Conservation (phyloP, 2,888 invertebrate genomes). For the Andrena flavipes region DNA sequence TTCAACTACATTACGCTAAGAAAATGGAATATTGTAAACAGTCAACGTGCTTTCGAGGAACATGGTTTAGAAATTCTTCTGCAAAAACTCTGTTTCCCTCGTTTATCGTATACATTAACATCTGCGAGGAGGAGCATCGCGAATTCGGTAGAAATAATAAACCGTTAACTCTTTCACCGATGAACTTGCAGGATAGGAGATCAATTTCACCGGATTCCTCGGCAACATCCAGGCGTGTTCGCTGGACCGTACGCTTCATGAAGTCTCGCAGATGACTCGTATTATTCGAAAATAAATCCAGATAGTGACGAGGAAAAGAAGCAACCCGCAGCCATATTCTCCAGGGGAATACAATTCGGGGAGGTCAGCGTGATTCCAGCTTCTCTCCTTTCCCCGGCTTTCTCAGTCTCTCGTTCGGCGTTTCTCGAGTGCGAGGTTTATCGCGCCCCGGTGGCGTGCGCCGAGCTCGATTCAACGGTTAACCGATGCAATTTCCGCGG, state of each 20-base stretch:
- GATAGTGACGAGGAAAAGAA: slow-evolving; percentile 34
- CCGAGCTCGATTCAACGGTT: slow-evolving; percentile 54
- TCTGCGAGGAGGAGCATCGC: neutral
- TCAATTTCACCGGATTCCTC: neutral
- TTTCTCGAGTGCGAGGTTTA: slow-evolving; percentile 43
- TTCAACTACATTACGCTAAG: neutral
- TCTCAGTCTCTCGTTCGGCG: neutral
- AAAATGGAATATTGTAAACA: neutral
- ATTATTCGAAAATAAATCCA: slow-evolving; percentile 37
- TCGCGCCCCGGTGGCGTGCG: slow-evolving; percentile 52
- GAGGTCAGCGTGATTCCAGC: slow-evolving; percentile 48
- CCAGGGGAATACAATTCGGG: slow-evolving; percentile 35
- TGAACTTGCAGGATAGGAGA: neutral
- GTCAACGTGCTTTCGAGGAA: neutral
- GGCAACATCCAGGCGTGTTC: neutral
- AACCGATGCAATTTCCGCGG: slow-evolving; percentile 63
- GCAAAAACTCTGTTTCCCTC: neutral
- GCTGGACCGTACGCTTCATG: slow-evolving; percentile 7
- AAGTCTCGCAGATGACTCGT: slow-evolving; percentile 17
- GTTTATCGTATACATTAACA: neutral
- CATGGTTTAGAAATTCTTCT: neutral
- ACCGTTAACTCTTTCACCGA: neutral
- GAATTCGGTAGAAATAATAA: neutral
- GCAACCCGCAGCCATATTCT: neutral
- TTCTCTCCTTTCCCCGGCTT: neutral